Base-by-base conservation (phyloP, 2,888 invertebrate species). In the Himalopsyche anomala region DNA sequence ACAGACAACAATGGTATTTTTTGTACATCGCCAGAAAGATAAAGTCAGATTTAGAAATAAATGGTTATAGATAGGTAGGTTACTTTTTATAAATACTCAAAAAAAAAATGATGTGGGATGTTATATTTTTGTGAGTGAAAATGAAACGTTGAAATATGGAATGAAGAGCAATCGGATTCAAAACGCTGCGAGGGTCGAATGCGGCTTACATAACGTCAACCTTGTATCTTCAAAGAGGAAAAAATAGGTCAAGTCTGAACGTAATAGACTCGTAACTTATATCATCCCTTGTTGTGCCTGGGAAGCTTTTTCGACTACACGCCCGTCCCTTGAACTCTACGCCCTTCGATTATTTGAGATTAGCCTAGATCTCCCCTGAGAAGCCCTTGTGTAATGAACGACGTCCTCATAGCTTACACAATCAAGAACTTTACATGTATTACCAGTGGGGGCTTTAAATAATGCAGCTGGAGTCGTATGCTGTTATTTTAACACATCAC, bases 231-330 rank as follows among this genome's bases (percentile, higher is more conserved):
- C 74, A 74, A 74, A 74, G 36, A 5, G 74, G 74, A 38, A 74
- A 74, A 74, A 74, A 74, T 74, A 36, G 74, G 74, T 74, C 74
- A 74, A 74, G 74, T 36, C 74, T 74, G 74, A 74, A 74, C 74
- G 74, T 74, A 74, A 74, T 36, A 74, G 74, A 74, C 36, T 38
- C 74, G 74, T 74, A 36, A 36, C 36, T 3, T 74, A 36, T 74
- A 74, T 74, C 74, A 74, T 74, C 74, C 74, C 74, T 74, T 74
- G 74, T 74, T 74, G 36, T 74, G 36, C 74, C 74, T 11, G 11
- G 74, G 5, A 74, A 4, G 38, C 74, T 38, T 74, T 74, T 51
- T 74, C 15, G 36, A 74, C 74, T 74, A 15, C 12, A 36, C 36
- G 36, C 74, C 15, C 15, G 74, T 74, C 38, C 74, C 74, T 74